Conservation (phyloP, 2,888 invertebrate genomes). For the Heliconius ismenius region DNA sequence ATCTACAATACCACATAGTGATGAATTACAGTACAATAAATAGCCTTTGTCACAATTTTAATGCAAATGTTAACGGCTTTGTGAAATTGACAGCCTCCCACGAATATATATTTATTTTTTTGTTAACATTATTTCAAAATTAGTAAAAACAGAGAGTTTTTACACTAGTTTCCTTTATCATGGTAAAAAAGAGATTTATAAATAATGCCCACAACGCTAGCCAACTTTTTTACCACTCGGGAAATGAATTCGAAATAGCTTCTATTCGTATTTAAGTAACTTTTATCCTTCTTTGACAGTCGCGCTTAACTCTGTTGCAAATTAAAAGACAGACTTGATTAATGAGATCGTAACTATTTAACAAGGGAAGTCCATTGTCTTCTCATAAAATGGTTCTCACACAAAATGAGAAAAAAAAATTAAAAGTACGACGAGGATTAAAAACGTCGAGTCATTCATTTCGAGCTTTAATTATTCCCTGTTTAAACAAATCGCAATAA, state of each 20-base stretch:
- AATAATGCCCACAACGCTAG: constrained; percentile 2
- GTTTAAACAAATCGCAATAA: constrained; percentile 78
- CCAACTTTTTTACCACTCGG: constrained; percentile 1
- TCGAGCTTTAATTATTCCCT: constrained; percentile 76
- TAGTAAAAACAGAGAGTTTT: neutral
- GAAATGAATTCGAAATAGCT: constrained; percentile 21
- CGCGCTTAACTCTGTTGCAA: constrained; percentile 53
- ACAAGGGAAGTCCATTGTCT: constrained; percentile 70
- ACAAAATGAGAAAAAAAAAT: constrained; percentile 62
- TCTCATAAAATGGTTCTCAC: constrained; percentile 63
- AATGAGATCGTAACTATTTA: constrained; percentile 74
- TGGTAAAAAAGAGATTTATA: neutral
- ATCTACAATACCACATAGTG: neutral
- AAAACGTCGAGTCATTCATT: constrained; percentile 73
- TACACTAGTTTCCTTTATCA: neutral
- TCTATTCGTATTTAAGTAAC: constrained; percentile 29
- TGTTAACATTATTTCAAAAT: neutral
- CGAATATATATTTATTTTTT: neutral
- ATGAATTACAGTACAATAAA: constrained; percentile 10
- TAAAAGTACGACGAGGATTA: constrained; percentile 61
- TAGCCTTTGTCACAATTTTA: neutral
- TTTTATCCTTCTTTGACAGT: constrained; percentile 51
- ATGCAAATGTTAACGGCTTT: constrained; percentile 2
- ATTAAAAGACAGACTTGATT: constrained; percentile 72
- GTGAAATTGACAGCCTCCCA: neutral